Evolutionary conservation across 2,888 invertebrate species (phyloP), one percentile per base, ranked within the genome.

Genomic region (Drosophila prolongata): DNA sequence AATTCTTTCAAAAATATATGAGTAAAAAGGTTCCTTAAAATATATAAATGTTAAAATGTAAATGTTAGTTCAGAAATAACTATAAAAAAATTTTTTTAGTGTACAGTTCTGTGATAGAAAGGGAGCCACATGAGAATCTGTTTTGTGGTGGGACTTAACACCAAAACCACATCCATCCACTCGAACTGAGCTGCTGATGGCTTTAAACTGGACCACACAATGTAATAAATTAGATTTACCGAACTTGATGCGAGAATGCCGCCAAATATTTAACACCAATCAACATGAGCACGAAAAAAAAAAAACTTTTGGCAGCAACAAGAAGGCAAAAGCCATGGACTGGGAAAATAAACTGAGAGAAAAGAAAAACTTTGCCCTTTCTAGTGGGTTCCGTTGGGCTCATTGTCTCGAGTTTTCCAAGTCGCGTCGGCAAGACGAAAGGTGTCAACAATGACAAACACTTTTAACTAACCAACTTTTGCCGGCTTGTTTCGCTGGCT

Each of bases 361-460:
- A 47, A 14, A 55, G 59, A 77, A 85, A 87, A 87, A 75, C 82
- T 68, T 85, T 80, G 77, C 70, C 77, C 80, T 78, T 81, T 77
- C 77, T 62, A 8, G 62, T 58, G 77, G 73, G 68, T 75, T 71
- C 14, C 50, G 55, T 34, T 40, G 55, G 77, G 75, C 79, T 74
- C 77, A 75, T 59, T 69, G 80, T 77, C 72, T 82, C 76, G 76
- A 83, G 83, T 86, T 86, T 57, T 67, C 27, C 50, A 34, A 47
- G 43, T 49, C 53, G 49, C 40, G 35, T 16, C 38, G 38, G n/a
- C 76, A 80, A 79, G 83, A 86, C 80, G 85, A 79, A 87, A 87
- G 88, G 88, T 85, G 88, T 86, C 85, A 85, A 80, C 85, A 87
- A 80, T 85, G 88, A 87, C 83, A 85, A 86, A 86, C 85, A 88